Percentiles rank a stretch among this genome's conserved stretches.
Evolutionary conservation across 1,140 invertebrate genomes (phyloP).

Genomic region (Penaeus vannamei): DNA sequence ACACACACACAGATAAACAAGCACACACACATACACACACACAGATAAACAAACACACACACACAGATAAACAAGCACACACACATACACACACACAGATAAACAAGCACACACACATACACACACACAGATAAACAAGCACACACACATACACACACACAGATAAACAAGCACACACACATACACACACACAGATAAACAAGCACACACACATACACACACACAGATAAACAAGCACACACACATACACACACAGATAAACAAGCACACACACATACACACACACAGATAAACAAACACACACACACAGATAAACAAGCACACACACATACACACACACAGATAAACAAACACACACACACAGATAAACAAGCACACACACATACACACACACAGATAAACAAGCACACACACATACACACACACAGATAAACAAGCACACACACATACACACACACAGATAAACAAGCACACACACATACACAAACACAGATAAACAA

Average conservation of each 20-base stretch:
- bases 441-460: too few relatives aligned
- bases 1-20: not conserved
- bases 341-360: too few relatives aligned
- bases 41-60: not conserved
- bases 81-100: not conserved
- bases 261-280: not conserved
- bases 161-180: not conserved
- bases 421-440: too few relatives aligned
- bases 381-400: too few relatives aligned
- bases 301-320: too few relatives aligned
- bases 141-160: not conserved
- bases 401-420: too few relatives aligned
- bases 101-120: not conserved
- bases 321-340: too few relatives aligned
- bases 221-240: not conserved
- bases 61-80: not conserved
- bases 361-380: too few relatives aligned
- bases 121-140: not conserved
- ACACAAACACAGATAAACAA: too few relatives aligned
- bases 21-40: not conserved
- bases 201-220: not conserved
- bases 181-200: slow-evolving; percentile 6
- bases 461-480: too few relatives aligned
- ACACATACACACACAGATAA: not conserved
- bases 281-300: not conserved